These are phyloP conservation scores for Vesta saturnalis DNA, from an alignment of 2,888 invertebrate species.

Conservation along the genomic window DNA sequence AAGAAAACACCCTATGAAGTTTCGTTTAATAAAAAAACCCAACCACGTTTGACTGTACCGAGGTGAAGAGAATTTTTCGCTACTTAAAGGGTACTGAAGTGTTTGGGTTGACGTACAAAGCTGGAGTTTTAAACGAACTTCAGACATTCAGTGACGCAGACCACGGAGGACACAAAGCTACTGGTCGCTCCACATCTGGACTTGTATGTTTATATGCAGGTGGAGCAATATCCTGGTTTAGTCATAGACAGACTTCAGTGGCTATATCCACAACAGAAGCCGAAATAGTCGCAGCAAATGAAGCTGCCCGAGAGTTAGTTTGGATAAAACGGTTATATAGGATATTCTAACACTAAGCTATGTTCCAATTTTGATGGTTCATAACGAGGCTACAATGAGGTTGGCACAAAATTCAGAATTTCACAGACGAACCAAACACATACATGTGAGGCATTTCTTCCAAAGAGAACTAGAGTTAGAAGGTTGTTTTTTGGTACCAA, in stretches of 20 bases:
- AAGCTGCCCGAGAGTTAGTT: no score
- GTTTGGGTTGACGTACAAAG: neutral
- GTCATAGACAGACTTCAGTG: neutral
- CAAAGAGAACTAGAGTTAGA: no score
- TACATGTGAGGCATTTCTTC: no score
- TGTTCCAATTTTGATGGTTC: no score
- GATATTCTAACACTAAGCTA: no score
- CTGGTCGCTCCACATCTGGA: neutral
- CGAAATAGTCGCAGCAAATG: no score
- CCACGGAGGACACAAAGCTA: neutral
- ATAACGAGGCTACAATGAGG: no score
- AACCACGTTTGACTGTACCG: neutral
- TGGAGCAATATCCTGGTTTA: neutral
- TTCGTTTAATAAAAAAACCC: neutral
- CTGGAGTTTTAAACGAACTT: neutral
- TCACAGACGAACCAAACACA: neutral
- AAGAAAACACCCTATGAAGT: no score
- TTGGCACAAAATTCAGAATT: neutral
- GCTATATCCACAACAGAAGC: neutral
- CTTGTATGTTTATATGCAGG: neutral
- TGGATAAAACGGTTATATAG: no score
- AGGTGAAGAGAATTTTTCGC: neutral
- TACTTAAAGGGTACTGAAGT: neutral
- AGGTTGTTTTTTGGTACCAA: no score
- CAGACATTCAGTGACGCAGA: neutral